Evolutionary conservation across 2,113 vertebrate species (phyloP), one percentile per base, ranked within the genome.

Genomic region (Turnix velox): DNA sequence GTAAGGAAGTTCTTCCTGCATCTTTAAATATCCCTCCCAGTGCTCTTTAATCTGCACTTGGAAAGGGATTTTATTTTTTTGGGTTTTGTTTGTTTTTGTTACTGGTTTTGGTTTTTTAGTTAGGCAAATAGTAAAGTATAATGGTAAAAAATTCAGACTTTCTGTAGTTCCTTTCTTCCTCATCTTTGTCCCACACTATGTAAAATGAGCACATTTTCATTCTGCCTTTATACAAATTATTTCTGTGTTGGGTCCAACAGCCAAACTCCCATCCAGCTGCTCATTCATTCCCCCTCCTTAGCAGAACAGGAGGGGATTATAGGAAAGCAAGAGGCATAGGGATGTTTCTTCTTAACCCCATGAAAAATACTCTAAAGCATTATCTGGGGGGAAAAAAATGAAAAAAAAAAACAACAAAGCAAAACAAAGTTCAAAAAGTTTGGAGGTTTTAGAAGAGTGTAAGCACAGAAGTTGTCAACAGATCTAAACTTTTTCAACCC

Each of bases 31-130:
- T 40, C 73, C 16, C 33, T 69, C 8, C 25, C 15, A 59, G 12
- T 66, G 10, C 1, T 48, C 42, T 14, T 48, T 14, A 57, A n/a
- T 43, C 9, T 35, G 6, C 35, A 3, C 24, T 69, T 66, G 18
- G 0, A 9, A 8, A 18, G 18, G 12, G 59, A 42, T 39, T 39
- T 37, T 37, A 25, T 39, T 2, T 7, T 42, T 68, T 63, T 11
- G 15, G 19, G 20, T 55, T 58, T 31, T 0, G 0, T 63, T 79
- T 54, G 0, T 1, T 30, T 31, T 43, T 33, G 4, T 17, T 62
- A n/a, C n/a, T n/a, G n/a, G n/a, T n/a, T n/a, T n/a, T n/a, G n/a
- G n/a, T 67, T 42, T 83, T 52, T 55, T 8, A 27, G 49, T 73
- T 66, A 59, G 35, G 19, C 42, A 68, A 79, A 46, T 28, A 52